Evolutionary conservation across 2,888 invertebrate genomes (phyloP).

Genomic region (Auanema freiburgensis): DNA sequence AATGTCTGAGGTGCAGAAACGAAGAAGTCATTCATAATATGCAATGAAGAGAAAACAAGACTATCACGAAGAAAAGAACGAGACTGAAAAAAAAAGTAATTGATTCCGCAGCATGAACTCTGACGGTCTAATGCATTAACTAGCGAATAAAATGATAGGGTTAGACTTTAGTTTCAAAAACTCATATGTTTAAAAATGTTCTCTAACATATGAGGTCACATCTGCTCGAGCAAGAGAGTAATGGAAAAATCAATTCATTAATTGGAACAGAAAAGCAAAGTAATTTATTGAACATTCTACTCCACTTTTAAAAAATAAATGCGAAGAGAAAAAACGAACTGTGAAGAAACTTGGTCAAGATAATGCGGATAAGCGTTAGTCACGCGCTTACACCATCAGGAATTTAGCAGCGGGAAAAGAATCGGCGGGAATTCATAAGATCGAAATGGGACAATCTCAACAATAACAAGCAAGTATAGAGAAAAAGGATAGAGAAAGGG

Average conservation of each 20-base stretch:
- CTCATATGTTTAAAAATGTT: too few species aligned
- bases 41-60: background rate
- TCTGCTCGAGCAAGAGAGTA: too few species aligned
- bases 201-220: too few species aligned
- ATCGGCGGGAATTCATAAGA: background rate
- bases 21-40: background rate
- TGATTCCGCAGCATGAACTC: too few species aligned
- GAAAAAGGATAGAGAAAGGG: background rate
- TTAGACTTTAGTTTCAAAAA: too few species aligned
- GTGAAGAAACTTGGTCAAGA: slow-evolving; percentile 1
- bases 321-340: too few species aligned
- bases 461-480: background rate
- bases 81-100: background rate
- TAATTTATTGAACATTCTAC: too few species aligned
- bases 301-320: too few species aligned
- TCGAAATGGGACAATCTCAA: background rate
- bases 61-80: background rate
- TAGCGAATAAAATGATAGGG: too few species aligned
- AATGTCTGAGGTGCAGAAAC: slow-evolving; percentile 5
- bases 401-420: background rate
- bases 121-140: too few species aligned
- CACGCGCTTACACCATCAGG: background rate
- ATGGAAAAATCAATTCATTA: too few species aligned
- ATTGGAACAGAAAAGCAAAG: too few species aligned
- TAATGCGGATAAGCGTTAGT: background rate